phyloP scores from a whole-genome alignment of 2,113 vertebrate species.

The Hyaena hyaena region DNA sequence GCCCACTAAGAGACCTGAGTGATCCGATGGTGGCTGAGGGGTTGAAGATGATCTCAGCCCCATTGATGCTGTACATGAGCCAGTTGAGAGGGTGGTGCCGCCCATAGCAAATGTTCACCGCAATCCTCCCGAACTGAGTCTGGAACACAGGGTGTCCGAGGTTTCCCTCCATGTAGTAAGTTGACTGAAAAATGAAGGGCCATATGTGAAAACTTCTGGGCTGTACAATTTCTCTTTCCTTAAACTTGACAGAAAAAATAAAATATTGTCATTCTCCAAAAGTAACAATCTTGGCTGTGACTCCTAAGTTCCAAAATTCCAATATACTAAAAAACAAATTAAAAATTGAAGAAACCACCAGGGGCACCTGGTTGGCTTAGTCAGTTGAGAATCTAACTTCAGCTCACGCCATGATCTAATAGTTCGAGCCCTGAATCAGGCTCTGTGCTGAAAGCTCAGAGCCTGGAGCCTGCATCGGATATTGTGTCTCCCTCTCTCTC shows the following conservation, averaged over 20 bases:
- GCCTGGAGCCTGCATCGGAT: no score
- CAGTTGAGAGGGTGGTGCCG: slow-evolving; percentile 98
- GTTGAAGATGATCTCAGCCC: slow-evolving; percentile 99
- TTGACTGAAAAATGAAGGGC: slow-evolving; percentile 87
- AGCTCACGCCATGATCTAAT: no score
- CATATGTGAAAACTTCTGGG: accelerated
- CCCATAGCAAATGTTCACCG: slow-evolving; percentile 97
- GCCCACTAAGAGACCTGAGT: slow-evolving; percentile 89
- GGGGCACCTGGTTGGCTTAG: no score
- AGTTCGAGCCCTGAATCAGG: no score
- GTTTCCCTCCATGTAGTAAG: slow-evolving; percentile 98
- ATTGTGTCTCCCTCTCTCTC: no score
- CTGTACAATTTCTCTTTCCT: background rate
- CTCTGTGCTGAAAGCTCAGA: no score
- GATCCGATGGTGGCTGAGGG: slow-evolving; percentile 95
- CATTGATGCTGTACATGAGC: slow-evolving; percentile 96
- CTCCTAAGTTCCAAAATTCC: background rate
- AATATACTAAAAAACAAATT: background rate
- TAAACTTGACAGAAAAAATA: background rate
- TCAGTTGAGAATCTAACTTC: no score
- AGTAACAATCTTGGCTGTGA: background rate
- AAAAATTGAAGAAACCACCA: background rate
- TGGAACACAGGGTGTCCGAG: slow-evolving; percentile 95
- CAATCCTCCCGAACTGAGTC: slow-evolving; percentile 94
- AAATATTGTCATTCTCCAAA: background rate